These are phyloP conservation scores for Sminthurides aquaticus DNA, from an alignment of 2,888 invertebrate species.

Conservation along the genomic window DNA sequence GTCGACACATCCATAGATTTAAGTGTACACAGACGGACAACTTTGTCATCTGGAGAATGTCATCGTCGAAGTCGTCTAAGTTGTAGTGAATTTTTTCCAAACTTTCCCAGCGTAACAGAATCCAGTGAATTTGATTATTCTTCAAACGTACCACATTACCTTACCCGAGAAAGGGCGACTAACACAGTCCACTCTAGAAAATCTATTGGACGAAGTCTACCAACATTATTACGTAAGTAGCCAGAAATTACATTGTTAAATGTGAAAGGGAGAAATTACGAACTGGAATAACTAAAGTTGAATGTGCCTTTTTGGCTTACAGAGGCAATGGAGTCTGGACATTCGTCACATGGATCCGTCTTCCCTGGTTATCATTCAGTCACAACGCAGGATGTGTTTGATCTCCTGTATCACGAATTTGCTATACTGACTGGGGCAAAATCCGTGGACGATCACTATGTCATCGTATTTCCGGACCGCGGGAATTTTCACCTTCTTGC, in stretches of 20 bases:
- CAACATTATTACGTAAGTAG: conserved; percentile 40
- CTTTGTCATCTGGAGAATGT: neutral
- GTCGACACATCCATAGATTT: too few relatives aligned
- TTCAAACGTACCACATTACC: conserved; percentile 5
- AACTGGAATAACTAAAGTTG: too few relatives aligned
- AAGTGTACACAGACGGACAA: neutral
- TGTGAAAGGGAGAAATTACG: neutral
- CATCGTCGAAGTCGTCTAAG: conserved; percentile 32
- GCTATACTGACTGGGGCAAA: conserved; percentile 88
- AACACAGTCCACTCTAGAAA: too few relatives aligned
- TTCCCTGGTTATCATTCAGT: conserved; percentile 59
- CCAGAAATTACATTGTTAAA: too few relatives aligned
- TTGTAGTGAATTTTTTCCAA: conserved; percentile 43
- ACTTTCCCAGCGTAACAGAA: conserved; percentile 15
- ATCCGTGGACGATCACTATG: conserved; percentile 84
- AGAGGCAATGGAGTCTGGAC: conserved; percentile 45
- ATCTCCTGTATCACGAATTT: conserved; percentile 78
- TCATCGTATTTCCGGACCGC: conserved; percentile 90
- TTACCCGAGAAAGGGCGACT: too few relatives aligned
- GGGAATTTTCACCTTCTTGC: conserved; percentile 75
- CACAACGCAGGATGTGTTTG: conserved; percentile 56
- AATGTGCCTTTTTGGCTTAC: too few relatives aligned
- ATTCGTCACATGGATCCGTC: conserved; percentile 50
- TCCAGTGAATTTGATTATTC: conserved; percentile 5
- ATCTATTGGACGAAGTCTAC: conserved; percentile 40